Conservation (phyloP, 2,797 vertebrate species). For the Brachyalestes nurse region DNA sequence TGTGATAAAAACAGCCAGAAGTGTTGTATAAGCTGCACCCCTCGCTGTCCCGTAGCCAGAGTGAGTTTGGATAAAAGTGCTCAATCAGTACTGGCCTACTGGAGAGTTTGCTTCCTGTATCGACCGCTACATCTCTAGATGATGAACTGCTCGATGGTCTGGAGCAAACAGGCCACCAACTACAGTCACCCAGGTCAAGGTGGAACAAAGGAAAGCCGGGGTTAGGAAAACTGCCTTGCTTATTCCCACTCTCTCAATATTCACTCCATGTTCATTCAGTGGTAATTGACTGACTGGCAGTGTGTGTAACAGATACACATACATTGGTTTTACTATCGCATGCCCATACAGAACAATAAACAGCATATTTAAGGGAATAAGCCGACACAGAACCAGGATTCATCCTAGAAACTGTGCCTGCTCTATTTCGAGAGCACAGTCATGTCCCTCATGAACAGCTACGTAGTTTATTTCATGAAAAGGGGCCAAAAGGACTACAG, state of each 20-base stretch:
- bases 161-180: slow-evolving; percentile 47
- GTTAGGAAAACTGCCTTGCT: slow-evolving; percentile 20
- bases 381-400: not conserved
- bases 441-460: too few species aligned
- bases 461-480: too few species aligned
- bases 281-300: not conserved
- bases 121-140: slow-evolving; percentile 17
- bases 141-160: slow-evolving; percentile 39
- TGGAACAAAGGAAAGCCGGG: not conserved
- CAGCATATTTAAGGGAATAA: not conserved
- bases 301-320: not conserved
- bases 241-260: not conserved
- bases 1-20: slow-evolving; percentile 7
- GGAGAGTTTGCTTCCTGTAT: slow-evolving; percentile 35
- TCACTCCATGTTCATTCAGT: not conserved
- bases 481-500: not conserved
- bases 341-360: not conserved
- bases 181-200: slow-evolving; percentile 6
- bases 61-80: slow-evolving; percentile 40
- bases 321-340: not conserved
- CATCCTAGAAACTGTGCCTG: not conserved
- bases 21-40: slow-evolving; percentile 1
- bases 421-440: not conserved
- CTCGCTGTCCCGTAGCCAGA: slow-evolving; percentile 14
- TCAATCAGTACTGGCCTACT: slow-evolving; percentile 33